Percentiles rank a stretch among this genome's conserved stretches.
phyloP scores from a whole-genome alignment of 2,113 vertebrate genomes.

The Psephotus haematonotus region DNA sequence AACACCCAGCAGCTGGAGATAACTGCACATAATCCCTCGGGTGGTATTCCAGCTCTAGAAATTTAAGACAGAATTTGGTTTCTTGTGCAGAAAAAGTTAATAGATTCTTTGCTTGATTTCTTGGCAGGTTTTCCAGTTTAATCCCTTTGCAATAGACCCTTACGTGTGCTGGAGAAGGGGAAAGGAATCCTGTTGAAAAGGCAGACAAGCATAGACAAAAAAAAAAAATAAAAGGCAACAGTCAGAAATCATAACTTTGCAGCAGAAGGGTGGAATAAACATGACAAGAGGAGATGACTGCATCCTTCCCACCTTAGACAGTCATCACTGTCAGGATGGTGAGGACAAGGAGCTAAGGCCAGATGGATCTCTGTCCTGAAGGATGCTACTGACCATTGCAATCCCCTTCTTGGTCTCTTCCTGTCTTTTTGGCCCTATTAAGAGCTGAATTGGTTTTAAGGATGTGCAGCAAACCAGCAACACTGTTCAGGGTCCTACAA shows the following conservation, averaged over 20 bases:
- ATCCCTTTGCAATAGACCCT: not conserved
- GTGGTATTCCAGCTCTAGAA: not conserved
- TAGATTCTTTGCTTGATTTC: not conserved
- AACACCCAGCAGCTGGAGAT: not conserved
- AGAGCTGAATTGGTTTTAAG: not conserved
- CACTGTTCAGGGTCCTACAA: not conserved
- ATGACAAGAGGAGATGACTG: not conserved
- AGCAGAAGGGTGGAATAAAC: not conserved
- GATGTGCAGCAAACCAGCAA: not conserved
- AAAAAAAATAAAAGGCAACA: not conserved
- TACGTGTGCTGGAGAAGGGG: accelerated
- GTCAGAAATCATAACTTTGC: not conserved
- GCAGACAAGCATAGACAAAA: not conserved
- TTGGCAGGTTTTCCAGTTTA: not conserved
- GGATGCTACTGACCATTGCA: not conserved
- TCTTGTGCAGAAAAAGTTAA: not conserved
- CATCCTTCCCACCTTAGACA: accelerated
- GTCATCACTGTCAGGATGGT: accelerated
- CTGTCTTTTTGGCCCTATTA: not conserved
- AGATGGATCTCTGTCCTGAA: not conserved
- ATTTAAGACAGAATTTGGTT: not conserved
- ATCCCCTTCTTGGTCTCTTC: not conserved
- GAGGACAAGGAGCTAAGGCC: not conserved
- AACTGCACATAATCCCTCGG: not conserved
- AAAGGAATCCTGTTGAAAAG: not conserved